A percentile compares a stretch with the other conserved stretches of the same genome.
These are phyloP conservation scores for Ptychobarbus kaznakovi DNA, from an alignment of 2,797 vertebrate species.

Conservation along the genomic window DNA sequence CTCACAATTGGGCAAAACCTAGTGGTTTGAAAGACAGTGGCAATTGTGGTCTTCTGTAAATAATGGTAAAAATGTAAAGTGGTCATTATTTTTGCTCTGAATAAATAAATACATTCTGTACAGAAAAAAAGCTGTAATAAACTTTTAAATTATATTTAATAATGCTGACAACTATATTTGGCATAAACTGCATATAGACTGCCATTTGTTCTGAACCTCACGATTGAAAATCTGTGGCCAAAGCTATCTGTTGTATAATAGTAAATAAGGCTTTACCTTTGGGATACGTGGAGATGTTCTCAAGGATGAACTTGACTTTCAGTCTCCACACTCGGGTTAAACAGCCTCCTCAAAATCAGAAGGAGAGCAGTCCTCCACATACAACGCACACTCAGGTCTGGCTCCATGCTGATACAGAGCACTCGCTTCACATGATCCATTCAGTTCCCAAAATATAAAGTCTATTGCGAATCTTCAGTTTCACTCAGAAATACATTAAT, in stretches of 20 bases:
- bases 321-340: background rate
- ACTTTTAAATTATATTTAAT: too few relatives aligned
- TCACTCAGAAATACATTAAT: background rate
- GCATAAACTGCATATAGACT: background rate
- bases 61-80: too few relatives aligned
- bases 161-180: background rate
- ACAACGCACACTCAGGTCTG: background rate
- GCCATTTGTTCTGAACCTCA: background rate
- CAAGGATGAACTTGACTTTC: background rate
- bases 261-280: background rate
- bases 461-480: background rate
- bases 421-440: background rate
- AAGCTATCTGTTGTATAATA: background rate
- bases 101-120: background rate
- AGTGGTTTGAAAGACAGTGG: too few relatives aligned
- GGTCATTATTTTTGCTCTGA: too few relatives aligned
- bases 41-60: too few relatives aligned
- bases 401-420: background rate
- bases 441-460: background rate
- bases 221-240: conserved; percentile 6
- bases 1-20: too few relatives aligned
- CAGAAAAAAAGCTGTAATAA: too few relatives aligned
- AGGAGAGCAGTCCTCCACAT: background rate
- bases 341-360: background rate
- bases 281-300: background rate